phyloP scores from a whole-genome alignment of 2,888 invertebrate genomes.

The Parochlus steinenii region DNA sequence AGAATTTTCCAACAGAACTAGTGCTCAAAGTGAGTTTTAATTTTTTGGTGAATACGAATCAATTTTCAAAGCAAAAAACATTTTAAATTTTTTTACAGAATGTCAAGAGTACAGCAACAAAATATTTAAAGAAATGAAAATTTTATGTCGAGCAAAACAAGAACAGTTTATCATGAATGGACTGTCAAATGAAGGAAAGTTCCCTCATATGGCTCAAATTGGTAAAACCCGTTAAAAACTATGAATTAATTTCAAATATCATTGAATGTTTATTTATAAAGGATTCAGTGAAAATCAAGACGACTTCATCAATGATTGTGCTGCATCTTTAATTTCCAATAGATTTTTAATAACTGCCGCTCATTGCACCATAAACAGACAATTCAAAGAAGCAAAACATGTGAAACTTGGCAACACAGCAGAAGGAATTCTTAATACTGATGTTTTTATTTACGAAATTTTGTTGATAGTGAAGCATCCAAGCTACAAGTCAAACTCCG shows the following conservation, averaged over 20 bases:
- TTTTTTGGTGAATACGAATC: too few species aligned
- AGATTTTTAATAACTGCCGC: neutral
- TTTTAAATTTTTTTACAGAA: too few species aligned
- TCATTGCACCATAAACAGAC: neutral
- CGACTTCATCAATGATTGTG: neutral
- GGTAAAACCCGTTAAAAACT: too few species aligned
- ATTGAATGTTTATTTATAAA: too few species aligned
- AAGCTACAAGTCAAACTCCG: neutral
- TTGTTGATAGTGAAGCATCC: neutral
- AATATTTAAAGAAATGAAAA: too few species aligned
- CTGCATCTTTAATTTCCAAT: constrained; percentile 1
- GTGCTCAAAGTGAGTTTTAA: too few species aligned
- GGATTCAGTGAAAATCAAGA: neutral
- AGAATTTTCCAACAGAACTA: too few species aligned
- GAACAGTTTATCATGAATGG: neutral
- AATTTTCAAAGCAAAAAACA: too few species aligned
- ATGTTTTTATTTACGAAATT: neutral
- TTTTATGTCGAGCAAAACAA: neutral
- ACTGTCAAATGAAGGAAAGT: neutral
- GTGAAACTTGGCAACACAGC: constrained; percentile 8
- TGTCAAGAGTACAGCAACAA: too few species aligned
- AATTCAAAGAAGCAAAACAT: constrained; percentile 1
- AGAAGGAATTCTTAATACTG: neutral
- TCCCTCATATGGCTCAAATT: constrained; percentile 4
- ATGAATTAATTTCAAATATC: too few species aligned